Conservation (phyloP, 2,797 vertebrate genomes). For the Prionace glauca region DNA sequence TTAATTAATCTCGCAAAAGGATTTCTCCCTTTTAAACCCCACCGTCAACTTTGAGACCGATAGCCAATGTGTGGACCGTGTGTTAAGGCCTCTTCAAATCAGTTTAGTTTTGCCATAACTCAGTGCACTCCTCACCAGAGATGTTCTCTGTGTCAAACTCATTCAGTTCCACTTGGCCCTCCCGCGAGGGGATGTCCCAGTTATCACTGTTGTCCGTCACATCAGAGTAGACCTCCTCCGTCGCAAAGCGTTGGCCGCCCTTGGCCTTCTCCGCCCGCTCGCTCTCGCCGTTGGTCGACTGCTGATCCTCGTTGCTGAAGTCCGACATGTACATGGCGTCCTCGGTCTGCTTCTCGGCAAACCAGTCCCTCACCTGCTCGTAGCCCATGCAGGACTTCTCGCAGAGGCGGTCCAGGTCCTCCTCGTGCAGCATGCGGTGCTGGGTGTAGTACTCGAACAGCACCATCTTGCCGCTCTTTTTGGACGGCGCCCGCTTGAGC, state of each 20-base stretch:
- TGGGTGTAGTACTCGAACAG: conserved; percentile 69
- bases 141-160: conserved; percentile 24
- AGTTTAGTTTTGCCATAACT: not conserved
- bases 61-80: not conserved
- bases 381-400: conserved; percentile 67
- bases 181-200: conserved; percentile 51
- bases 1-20: not conserved
- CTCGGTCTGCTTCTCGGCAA: conserved; percentile 62
- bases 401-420: conserved; percentile 68
- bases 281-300: conserved; percentile 41
- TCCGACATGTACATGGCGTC: conserved; percentile 49
- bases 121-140: conserved; percentile 8
- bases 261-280: conserved; percentile 41
- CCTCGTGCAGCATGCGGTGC: conserved; percentile 67
- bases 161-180: conserved; percentile 45
- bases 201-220: conserved; percentile 53
- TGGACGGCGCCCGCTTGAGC: not conserved
- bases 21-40: not conserved
- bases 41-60: not conserved
- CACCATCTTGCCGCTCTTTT: conserved; percentile 49
- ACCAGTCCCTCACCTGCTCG: conserved; percentile 81
- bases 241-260: not conserved
- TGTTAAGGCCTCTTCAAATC: not conserved
- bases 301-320: conserved; percentile 49
- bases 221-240: conserved; percentile 45